Evolutionary conservation across 2,797 vertebrate species (phyloP).

Genomic region (Masticophis lateralis): DNA sequence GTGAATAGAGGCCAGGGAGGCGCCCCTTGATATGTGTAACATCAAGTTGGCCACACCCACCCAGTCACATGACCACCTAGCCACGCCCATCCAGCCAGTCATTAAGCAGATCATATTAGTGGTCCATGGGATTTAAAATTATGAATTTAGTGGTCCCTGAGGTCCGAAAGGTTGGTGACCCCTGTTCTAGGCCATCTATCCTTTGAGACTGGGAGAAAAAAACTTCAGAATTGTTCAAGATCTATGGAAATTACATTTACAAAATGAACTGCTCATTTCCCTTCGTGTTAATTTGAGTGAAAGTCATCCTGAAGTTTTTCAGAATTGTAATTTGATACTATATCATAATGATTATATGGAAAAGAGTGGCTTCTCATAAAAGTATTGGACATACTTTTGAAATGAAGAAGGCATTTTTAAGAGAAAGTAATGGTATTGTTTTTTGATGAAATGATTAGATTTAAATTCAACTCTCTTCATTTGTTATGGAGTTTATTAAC

Average conservation of each 20-base stretch:
- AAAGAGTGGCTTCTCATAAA: neutral
- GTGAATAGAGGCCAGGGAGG: no score
- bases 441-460: neutral
- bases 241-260: neutral
- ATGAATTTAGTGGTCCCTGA: no score
- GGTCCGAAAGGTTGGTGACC: no score
- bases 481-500: neutral
- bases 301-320: neutral
- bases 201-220: neutral
- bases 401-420: neutral
- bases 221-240: neutral
- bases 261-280: neutral
- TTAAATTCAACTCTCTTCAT: neutral
- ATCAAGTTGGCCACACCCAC: no score
- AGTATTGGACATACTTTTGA: neutral
- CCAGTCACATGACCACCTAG: no score
- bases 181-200: neutral
- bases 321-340: neutral
- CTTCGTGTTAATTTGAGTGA: neutral
- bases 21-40: no score
- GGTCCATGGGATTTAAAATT: no score
- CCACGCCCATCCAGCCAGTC: no score
- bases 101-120: no score
- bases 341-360: neutral
- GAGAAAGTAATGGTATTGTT: neutral